Evolutionary conservation across 2,113 vertebrate species (phyloP).

Genomic region (Oxygymnocypris stewartii): DNA sequence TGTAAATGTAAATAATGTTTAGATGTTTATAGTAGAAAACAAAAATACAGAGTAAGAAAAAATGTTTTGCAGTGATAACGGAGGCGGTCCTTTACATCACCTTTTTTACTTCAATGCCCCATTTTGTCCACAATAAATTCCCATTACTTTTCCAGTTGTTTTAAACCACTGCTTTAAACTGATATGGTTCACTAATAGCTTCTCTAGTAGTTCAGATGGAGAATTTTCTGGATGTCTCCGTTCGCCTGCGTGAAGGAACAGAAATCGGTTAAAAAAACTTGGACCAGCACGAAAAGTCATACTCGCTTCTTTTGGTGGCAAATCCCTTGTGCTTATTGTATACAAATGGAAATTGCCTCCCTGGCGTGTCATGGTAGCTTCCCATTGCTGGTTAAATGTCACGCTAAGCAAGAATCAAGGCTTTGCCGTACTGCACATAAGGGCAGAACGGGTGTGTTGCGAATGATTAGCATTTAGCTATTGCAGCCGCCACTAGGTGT

Average conservation of each 20-base stretch:
- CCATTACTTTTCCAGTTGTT: too few species aligned
- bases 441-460: slow-evolving; percentile 33
- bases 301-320: not conserved
- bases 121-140: not conserved
- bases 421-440: slow-evolving; percentile 20
- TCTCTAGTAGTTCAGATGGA: slow-evolving; percentile 58
- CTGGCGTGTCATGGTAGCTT: slow-evolving; percentile 1
- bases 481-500: slow-evolving; percentile 2
- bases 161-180: slow-evolving; percentile 26
- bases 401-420: slow-evolving; percentile 33
- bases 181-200: slow-evolving; percentile 60
- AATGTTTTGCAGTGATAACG: not conserved
- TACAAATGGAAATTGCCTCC: slow-evolving; percentile 36
- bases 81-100: slow-evolving; percentile 8
- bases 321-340: slow-evolving; percentile 26
- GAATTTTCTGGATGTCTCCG: slow-evolving; percentile 51
- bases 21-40: too few species aligned
- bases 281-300: not conserved
- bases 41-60: too few species aligned
- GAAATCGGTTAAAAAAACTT: not conserved
- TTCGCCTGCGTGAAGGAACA: not conserved
- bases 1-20: too few species aligned
- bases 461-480: slow-evolving; percentile 44
- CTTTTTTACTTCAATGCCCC: not conserved
- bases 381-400: slow-evolving; percentile 32